Evolutionary conservation across 2,888 invertebrate species (phyloP).

Genomic region (Diogma glabrata): DNA sequence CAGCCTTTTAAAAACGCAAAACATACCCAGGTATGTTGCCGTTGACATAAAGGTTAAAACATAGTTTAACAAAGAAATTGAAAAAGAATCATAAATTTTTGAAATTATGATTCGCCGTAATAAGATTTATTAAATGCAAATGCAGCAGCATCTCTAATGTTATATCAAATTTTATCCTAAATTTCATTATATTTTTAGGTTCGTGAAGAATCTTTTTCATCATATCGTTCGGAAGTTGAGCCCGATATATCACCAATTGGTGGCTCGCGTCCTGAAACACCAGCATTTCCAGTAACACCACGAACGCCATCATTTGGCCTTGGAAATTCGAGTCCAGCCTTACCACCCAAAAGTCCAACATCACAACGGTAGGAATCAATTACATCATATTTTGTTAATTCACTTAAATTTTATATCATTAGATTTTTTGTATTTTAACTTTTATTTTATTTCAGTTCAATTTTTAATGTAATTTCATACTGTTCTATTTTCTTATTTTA

Average conservation of each 20-base stretch:
- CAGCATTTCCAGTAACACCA: slow-evolving; percentile 86
- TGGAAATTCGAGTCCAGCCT: slow-evolving; percentile 57
- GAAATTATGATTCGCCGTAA: no score
- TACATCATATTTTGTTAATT: neutral
- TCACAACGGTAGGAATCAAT: slow-evolving; percentile 45
- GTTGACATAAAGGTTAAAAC: no score
- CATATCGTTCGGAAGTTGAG: slow-evolving; percentile 50
- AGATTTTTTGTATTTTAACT: neutral
- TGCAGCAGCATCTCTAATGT: no score
- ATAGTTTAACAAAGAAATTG: no score
- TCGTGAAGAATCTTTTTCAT: slow-evolving; percentile 54
- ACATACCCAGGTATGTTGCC: no score
- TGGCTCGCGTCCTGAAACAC: slow-evolving; percentile 69
- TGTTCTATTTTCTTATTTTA: no score
- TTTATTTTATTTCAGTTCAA: neutral
- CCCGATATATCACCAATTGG: slow-evolving; percentile 44
- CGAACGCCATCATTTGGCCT: slow-evolving; percentile 57
- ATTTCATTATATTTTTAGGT: no score
- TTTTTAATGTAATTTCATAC: no score
- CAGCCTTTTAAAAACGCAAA: no score
- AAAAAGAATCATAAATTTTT: no score
- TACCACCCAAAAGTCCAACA: slow-evolving; percentile 73
- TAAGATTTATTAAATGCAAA: no score
- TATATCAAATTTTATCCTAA: no score
- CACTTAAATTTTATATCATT: neutral